Evolutionary conservation across 2,113 vertebrate genomes (phyloP).

Genomic region (Murina feae): DNA sequence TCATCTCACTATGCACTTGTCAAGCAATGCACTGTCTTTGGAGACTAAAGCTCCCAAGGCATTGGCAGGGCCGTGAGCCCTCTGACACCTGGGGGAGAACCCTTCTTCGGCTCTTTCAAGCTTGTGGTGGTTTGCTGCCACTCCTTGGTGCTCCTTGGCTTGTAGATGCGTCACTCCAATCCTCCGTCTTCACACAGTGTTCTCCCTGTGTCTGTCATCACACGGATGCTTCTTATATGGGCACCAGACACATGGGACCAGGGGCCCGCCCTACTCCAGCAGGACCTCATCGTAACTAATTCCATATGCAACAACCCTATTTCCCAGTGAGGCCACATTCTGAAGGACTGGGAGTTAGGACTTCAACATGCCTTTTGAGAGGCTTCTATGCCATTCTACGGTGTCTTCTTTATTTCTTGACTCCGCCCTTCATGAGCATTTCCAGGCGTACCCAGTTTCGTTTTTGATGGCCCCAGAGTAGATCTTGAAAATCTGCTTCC

Average conservation of each 20-base stretch:
- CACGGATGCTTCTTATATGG: not conserved
- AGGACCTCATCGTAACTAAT: not conserved
- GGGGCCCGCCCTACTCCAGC: not conserved
- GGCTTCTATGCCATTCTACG: not conserved
- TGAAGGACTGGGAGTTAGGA: not conserved
- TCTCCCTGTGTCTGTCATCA: not conserved
- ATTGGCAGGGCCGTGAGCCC: not conserved
- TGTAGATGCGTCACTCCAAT: not conserved
- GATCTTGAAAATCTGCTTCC: not conserved
- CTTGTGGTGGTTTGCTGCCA: not conserved
- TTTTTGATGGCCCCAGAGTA: not conserved
- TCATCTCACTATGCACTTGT: not conserved
- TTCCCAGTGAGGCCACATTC: not conserved
- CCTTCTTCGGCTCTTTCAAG: not conserved
- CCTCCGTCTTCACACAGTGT: not conserved
- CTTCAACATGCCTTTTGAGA: not conserved
- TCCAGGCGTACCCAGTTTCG: not conserved
- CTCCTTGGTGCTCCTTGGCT: not conserved
- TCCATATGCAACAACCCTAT: not conserved
- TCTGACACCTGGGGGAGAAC: not conserved
- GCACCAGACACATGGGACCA: not conserved
- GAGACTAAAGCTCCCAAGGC: not conserved
- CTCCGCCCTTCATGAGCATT: not conserved
- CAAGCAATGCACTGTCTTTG: not conserved
- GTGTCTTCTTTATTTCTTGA: not conserved